Evolutionary conservation across 2,888 invertebrate genomes (phyloP).

Genomic region (Melieria picta): DNA sequence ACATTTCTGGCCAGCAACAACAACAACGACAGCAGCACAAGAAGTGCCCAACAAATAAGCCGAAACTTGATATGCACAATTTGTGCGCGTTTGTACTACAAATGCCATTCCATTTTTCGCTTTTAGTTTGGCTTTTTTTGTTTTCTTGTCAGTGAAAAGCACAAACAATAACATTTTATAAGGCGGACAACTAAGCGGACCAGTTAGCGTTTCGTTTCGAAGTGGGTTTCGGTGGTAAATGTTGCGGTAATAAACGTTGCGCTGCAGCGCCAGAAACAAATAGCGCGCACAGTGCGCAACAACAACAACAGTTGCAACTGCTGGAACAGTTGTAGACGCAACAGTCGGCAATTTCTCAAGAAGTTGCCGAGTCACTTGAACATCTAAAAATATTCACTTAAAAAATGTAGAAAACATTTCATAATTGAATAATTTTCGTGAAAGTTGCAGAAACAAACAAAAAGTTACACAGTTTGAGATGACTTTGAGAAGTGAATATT

Average conservation of each 20-base stretch:
- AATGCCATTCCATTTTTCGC: background rate
- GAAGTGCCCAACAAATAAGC: too few relatives aligned
- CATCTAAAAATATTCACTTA: constrained; percentile 3
- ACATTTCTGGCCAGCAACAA: too few relatives aligned
- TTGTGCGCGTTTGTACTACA: constrained; percentile 1
- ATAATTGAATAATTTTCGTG: constrained; percentile 14
- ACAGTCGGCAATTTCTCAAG: constrained; percentile 15
- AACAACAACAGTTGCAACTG: background rate
- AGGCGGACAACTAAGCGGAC: too few relatives aligned
- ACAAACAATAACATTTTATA: too few relatives aligned
- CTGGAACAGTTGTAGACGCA: background rate
- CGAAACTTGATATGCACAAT: too few relatives aligned
- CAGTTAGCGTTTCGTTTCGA: background rate
- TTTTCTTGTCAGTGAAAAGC: background rate
- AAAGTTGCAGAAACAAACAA: background rate
- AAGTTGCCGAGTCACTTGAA: constrained; percentile 1
- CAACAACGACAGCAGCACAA: too few relatives aligned
- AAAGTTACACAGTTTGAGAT: too few relatives aligned
- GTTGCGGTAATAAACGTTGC: background rate
- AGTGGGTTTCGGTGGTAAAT: constrained; percentile 9
- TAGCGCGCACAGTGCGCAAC: background rate
- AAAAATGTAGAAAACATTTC: background rate
- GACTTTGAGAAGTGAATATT: too few relatives aligned
- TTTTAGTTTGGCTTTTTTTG: background rate
- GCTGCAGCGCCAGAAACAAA: background rate